Evolutionary conservation across 2,113 vertebrate species (phyloP).

Genomic region (Struthidea cinerea): DNA sequence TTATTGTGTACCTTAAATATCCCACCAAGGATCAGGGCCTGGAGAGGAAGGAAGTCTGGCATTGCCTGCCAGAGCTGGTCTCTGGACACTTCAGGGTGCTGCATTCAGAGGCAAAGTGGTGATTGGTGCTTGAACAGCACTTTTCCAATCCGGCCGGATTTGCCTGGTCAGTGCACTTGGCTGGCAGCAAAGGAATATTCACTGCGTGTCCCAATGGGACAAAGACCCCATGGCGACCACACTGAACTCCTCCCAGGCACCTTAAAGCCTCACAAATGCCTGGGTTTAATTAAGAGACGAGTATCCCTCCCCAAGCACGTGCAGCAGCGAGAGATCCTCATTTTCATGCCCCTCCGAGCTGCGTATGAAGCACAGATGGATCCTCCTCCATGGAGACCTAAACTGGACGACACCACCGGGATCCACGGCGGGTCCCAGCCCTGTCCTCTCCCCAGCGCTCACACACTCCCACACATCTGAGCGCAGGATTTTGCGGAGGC

Average conservation of each 20-base stretch:
- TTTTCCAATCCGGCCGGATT: not conserved
- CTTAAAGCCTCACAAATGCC: not conserved
- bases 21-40: not conserved
- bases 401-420: not conserved
- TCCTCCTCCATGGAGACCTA: not conserved
- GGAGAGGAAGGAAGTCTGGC: not conserved
- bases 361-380: not conserved
- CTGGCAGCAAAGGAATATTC: not conserved
- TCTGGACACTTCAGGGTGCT: not conserved
- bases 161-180: not conserved
- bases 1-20: not conserved
- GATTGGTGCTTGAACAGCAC: not conserved
- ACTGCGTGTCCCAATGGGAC: accelerated
- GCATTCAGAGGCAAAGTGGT: not conserved
- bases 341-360: not conserved
- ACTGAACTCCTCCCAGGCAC: not conserved
- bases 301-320: not conserved
- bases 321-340: not conserved
- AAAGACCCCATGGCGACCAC: not conserved
- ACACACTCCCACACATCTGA: slow-evolving; percentile 14
- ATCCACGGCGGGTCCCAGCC: not conserved
- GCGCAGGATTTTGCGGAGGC: slow-evolving; percentile 58
- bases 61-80: not conserved
- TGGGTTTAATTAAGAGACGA: not conserved
- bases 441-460: not conserved